Evolutionary conservation across 2,888 invertebrate species (phyloP).

Genomic region (Agrotis exclamationis): DNA sequence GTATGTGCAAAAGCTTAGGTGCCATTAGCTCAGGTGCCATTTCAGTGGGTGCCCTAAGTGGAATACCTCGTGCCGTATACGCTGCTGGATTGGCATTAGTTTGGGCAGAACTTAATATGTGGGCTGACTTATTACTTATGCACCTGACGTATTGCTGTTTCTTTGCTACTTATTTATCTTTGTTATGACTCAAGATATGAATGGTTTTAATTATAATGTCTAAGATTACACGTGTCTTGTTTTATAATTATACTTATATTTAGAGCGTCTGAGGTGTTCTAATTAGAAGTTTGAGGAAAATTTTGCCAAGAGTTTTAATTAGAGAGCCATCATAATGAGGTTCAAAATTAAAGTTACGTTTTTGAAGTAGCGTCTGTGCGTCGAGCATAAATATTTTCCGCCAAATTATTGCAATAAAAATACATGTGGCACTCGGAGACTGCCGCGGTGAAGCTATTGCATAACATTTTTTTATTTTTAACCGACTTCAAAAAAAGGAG

Average conservation of each 20-base stretch:
- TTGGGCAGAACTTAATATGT: slow-evolving; percentile 14
- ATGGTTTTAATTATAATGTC: slow-evolving; percentile 30
- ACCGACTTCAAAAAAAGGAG: no score
- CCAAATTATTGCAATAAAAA: no score
- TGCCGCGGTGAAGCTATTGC: no score
- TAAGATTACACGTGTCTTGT: background rate
- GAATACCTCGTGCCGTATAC: no score
- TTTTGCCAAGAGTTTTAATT: slow-evolving; percentile 16
- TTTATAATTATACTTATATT: background rate
- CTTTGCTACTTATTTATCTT: slow-evolving; percentile 56
- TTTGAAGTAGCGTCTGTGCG: background rate
- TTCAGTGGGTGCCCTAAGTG: no score
- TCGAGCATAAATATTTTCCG: background rate
- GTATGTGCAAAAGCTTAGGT: no score
- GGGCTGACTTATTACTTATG: background rate
- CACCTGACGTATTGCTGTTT: slow-evolving; percentile 46
- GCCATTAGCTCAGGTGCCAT: no score
- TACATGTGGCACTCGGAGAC: no score
- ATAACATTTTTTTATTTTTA: no score
- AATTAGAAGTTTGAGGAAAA: slow-evolving; percentile 18
- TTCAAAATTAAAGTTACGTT: background rate
- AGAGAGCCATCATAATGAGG: background rate
- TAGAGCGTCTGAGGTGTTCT: background rate
- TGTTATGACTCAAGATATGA: slow-evolving; percentile 37
- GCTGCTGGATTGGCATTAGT: background rate